phyloP scores from a whole-genome alignment of 2,888 invertebrate genomes.

The Rotaria magnacalcarata region DNA sequence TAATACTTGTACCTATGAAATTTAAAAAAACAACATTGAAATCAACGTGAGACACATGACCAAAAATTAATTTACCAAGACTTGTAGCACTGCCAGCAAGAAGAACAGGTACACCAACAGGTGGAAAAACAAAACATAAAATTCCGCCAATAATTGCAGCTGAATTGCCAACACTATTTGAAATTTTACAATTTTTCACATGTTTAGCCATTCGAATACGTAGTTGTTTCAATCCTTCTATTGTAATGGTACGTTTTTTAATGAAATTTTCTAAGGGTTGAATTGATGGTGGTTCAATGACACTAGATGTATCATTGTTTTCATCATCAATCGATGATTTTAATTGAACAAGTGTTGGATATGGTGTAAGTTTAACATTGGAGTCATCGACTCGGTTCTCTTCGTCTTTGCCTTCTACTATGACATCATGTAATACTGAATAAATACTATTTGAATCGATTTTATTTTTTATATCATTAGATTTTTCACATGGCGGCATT shows the following conservation, averaged over 20 bases:
- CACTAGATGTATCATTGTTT: neutral
- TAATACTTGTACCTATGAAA: neutral
- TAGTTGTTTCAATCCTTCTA: neutral
- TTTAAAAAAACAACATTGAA: neutral
- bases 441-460: no score
- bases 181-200: neutral
- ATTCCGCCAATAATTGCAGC: constrained; percentile 24
- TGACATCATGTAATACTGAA: neutral
- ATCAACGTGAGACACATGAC: no score
- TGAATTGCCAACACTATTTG: constrained; percentile 20
- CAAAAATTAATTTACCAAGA: no score
- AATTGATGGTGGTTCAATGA: constrained; percentile 5
- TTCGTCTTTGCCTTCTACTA: neutral
- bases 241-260: neutral
- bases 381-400: neutral
- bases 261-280: constrained; percentile 6
- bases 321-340: neutral
- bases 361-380: neutral
- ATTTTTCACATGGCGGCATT: neutral
- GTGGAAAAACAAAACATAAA: constrained; percentile 37
- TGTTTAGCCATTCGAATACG: neutral
- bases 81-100: neutral
- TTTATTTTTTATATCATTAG: neutral
- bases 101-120: neutral
- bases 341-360: constrained; percentile 24